Conservation (phyloP, 1,140 invertebrate species). For the Phenacoccus solenopsis region DNA sequence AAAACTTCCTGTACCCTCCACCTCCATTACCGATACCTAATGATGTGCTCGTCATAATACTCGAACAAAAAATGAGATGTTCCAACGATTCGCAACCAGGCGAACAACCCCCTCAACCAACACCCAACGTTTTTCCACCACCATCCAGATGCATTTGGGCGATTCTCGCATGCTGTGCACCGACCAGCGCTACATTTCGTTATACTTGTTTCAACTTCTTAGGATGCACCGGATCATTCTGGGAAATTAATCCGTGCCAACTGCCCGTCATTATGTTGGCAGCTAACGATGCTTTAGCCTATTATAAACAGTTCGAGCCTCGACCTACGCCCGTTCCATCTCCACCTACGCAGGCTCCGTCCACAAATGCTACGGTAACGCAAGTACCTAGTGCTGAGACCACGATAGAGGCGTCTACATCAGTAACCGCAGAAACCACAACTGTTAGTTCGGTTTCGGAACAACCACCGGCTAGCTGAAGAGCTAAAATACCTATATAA, state of each 20-base stretch:
- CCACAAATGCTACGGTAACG: not conserved
- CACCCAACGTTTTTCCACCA: not conserved
- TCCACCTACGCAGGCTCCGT: not conserved
- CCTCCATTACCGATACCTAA: not conserved
- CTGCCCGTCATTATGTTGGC: slow-evolving; percentile 38
- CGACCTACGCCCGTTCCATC: not conserved
- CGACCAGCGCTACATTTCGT: slow-evolving; percentile 27
- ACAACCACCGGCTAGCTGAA: no score
- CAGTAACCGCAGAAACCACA: not conserved
- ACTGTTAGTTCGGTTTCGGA: not conserved
- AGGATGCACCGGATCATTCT: slow-evolving; percentile 48
- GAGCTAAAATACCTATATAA: no score
- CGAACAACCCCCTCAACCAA: not conserved
- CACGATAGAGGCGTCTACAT: no score
- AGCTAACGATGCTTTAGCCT: slow-evolving; percentile 35
- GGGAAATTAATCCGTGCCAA: slow-evolving; percentile 47
- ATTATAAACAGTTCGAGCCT: slow-evolving; percentile 30
- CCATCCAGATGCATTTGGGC: not conserved
- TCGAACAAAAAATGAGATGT: not conserved
- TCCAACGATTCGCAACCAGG: not conserved
- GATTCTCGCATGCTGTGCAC: not conserved
- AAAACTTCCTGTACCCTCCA: not conserved
- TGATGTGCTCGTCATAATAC: not conserved
- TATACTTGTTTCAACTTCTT: slow-evolving; percentile 49
- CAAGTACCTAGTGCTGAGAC: not conserved